Evolutionary conservation across 2,888 invertebrate species (phyloP).

Genomic region (Hydrotaea diabolus): DNA sequence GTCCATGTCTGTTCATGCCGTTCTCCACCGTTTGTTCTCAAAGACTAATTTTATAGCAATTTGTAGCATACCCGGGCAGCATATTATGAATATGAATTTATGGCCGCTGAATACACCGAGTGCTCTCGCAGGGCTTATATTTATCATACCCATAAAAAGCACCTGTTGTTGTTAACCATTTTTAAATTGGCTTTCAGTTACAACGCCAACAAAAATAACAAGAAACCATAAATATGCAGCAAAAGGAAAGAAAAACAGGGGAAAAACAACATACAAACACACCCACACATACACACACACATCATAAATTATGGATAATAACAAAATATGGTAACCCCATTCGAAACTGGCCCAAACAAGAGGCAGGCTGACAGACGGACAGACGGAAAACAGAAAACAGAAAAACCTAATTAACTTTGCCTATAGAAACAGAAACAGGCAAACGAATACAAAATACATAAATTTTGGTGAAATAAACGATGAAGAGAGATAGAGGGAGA

Average conservation of each 20-base stretch:
- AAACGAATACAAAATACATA: not conserved
- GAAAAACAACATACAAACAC: slow-evolving; percentile 18
- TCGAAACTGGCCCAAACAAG: slow-evolving; percentile 17
- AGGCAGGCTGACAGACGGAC: not conserved
- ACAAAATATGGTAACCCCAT: slow-evolving; percentile 44
- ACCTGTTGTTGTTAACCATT: slow-evolving; percentile 66
- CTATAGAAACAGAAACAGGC: not conserved
- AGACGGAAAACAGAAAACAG: too few species aligned
- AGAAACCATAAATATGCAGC: slow-evolving; percentile 44
- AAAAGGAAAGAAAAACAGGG: not conserved
- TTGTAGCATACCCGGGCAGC: slow-evolving; percentile 37
- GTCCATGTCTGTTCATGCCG: not conserved
- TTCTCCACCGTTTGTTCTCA: not conserved
- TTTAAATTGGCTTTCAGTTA: slow-evolving; percentile 56
- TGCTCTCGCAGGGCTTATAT: slow-evolving; percentile 30
- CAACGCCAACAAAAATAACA: slow-evolving; percentile 1
- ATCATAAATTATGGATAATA: slow-evolving; percentile 54
- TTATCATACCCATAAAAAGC: slow-evolving; percentile 56
- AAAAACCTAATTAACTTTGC: not conserved
- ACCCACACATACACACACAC: slow-evolving; percentile 5
- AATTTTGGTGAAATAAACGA: slow-evolving; percentile 1
- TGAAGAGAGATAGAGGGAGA: not conserved
- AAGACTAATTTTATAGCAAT: slow-evolving; percentile 47
- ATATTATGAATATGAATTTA: slow-evolving; percentile 66
- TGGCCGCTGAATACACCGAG: slow-evolving; percentile 52